phyloP scores from a whole-genome alignment of 2,797 vertebrate species.

The Microctenopoma steveboyesi region DNA sequence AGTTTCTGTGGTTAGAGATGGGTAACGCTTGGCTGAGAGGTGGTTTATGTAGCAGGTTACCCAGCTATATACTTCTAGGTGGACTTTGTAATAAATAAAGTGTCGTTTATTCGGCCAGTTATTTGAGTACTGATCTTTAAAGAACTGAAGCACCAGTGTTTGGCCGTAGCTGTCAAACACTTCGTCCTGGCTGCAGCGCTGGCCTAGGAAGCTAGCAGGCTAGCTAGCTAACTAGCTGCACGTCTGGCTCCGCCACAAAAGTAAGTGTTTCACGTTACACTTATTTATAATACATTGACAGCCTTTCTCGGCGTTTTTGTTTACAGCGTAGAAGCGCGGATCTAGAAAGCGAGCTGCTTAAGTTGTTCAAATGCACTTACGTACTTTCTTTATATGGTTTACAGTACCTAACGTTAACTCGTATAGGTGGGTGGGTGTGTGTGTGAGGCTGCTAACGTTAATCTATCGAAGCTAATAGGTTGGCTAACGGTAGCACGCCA shows the following conservation, averaged over 20 bases:
- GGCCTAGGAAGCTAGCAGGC: conserved; percentile 70
- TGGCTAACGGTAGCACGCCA: conserved; percentile 41
- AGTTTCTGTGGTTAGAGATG: conserved; percentile 66
- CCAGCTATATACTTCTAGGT: neutral
- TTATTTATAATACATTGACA: neutral
- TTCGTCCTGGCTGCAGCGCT: conserved; percentile 55
- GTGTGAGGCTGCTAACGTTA: conserved; percentile 43
- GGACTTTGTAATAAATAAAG: conserved; percentile 7
- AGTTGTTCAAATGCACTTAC: neutral
- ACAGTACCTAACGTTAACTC: neutral
- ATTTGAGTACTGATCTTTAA: neutral
- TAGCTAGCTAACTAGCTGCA: conserved; percentile 44
- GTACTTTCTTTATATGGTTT: neutral
- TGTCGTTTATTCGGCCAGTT: neutral
- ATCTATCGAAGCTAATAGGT: conserved; percentile 39
- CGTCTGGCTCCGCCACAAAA: conserved; percentile 52
- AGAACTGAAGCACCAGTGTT: conserved; percentile 9
- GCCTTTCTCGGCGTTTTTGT: neutral
- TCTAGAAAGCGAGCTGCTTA: fast-evolving
- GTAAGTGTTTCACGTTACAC: conserved; percentile 59
- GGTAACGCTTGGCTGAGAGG: conserved; percentile 33
- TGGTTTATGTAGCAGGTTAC: conserved; percentile 27
- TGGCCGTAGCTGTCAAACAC: conserved; percentile 42
- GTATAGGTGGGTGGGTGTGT: conserved; percentile 18
- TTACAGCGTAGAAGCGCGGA: fast-evolving